Evolutionary conservation across 1,140 invertebrate species (phyloP).

Genomic region (Neotoxoptera formosana): DNA sequence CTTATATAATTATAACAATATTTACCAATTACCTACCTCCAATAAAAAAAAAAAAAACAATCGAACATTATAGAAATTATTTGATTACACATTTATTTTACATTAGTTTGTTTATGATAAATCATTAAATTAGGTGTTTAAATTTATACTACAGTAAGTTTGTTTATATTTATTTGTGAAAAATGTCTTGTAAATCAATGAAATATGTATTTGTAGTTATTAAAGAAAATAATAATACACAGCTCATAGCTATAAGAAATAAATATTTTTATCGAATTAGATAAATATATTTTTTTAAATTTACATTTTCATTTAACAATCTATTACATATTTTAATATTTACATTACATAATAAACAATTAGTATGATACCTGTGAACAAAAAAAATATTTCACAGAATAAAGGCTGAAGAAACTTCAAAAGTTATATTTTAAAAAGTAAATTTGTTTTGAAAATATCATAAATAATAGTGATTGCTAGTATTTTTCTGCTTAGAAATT

Average conservation of each 20-base stretch:
- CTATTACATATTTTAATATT: not conserved
- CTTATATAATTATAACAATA: not conserved
- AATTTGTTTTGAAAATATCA: not conserved
- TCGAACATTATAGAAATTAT: not conserved
- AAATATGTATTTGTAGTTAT: not conserved
- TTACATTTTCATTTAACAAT: not conserved
- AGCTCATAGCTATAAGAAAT: not conserved
- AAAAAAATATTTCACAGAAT: not conserved
- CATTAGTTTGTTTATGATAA: not conserved
- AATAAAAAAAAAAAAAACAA: not conserved
- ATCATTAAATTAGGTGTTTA: not conserved
- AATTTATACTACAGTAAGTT: not conserved
- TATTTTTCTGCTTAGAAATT: too few relatives aligned
- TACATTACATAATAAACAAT: not conserved
- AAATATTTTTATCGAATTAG: not conserved
- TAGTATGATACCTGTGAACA: not conserved
- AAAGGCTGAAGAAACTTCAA: not conserved
- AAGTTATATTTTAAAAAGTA: not conserved
- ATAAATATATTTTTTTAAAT: not conserved
- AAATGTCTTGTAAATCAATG: not conserved
- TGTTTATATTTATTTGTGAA: not conserved
- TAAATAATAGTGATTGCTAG: not conserved
- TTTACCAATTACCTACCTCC: not conserved
- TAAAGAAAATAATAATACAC: not conserved
- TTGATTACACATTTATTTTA: not conserved